Conservation (phyloP, 2,113 vertebrate species). For the Synodontis membranacea region DNA sequence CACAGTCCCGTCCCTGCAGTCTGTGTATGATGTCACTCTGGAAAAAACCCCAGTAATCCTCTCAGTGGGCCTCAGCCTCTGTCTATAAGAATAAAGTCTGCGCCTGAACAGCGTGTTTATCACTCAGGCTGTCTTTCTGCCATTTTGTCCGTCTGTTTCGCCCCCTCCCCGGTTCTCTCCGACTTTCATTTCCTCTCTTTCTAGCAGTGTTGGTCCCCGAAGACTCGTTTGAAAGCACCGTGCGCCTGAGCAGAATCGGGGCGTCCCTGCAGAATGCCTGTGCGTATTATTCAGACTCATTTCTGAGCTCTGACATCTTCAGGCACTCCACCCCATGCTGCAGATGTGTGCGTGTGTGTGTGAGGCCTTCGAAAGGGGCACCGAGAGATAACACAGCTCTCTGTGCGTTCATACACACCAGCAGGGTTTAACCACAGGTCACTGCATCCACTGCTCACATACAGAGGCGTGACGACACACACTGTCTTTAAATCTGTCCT, state of each 20-base stretch:
- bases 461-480: not conserved
- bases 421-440: not conserved
- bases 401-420: not conserved
- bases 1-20: not conserved
- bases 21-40: not conserved
- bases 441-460: not conserved
- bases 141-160: not conserved
- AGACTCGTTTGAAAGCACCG: not conserved
- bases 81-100: not conserved
- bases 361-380: not conserved
- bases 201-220: not conserved
- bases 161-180: not conserved
- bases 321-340: conserved; percentile 1
- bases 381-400: not conserved
- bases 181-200: not conserved
- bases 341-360: not conserved
- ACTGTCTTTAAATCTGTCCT: not conserved
- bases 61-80: not conserved
- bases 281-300: conserved; percentile 6
- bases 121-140: not conserved
- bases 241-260: not conserved
- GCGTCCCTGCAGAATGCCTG: conserved; percentile 11
- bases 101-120: not conserved
- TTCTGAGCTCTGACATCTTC: conserved; percentile 27
- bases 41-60: conserved; percentile 2